A percentile compares a stretch with the other conserved stretches of the same genome.
phyloP scores from a whole-genome alignment of 2,888 invertebrate genomes.

The Tenthredo amoena region DNA sequence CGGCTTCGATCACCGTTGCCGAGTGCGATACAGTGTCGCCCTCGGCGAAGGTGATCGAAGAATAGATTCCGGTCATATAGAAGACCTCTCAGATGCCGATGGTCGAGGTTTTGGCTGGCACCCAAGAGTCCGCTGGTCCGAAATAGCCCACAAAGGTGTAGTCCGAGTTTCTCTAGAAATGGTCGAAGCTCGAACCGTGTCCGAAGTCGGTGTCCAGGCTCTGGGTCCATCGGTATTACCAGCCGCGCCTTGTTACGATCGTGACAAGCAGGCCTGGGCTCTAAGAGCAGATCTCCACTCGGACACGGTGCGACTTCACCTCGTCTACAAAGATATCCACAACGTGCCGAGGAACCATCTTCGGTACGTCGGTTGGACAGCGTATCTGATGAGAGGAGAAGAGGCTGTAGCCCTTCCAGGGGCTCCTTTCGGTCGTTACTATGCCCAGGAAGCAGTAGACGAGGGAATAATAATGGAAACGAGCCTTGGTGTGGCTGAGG shows the following conservation, averaged over 20 bases:
- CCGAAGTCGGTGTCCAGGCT: conserved; percentile 80
- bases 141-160: conserved; percentile 81
- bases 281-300: conserved; percentile 89
- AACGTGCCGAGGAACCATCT: conserved; percentile 90
- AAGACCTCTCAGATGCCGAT: conserved; percentile 86
- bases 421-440: conserved; percentile 89
- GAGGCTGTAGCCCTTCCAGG: conserved; percentile 85
- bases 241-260: conserved; percentile 86
- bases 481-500: conserved; percentile 86
- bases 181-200: conserved; percentile 86
- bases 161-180: conserved; percentile 87
- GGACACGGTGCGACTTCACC: conserved; percentile 86
- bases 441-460: conserved; percentile 88
- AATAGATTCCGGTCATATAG: conserved; percentile 85
- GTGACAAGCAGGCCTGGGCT: conserved; percentile 90
- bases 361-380: conserved; percentile 85
- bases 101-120: conserved; percentile 87
- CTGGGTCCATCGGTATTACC: conserved; percentile 81
- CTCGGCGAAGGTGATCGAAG: conserved; percentile 85
- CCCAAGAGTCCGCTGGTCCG: conserved; percentile 82
- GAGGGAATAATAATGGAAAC: conserved; percentile 92
- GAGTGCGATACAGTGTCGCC: conserved; percentile 85
- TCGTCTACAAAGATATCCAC: conserved; percentile 88
- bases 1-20: conserved; percentile 90
- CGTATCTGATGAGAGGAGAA: conserved; percentile 83